Percentiles rank a stretch among this genome's conserved stretches.
Conservation (phyloP, 1,140 invertebrate genomes). For the Cydia strobilella region DNA sequence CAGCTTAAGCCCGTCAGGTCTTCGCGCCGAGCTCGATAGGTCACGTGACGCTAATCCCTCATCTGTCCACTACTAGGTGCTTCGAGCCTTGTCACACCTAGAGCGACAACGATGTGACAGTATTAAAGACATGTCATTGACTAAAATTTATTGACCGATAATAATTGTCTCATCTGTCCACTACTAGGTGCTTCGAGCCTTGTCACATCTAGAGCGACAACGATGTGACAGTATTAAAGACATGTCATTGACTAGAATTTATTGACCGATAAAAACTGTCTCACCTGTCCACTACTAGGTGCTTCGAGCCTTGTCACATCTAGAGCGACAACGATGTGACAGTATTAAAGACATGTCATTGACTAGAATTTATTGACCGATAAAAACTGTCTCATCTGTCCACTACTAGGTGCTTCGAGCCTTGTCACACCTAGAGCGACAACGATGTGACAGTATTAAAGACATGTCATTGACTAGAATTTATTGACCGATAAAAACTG, state of each 20-base stretch:
- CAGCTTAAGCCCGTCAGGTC: background rate
- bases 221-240: background rate
- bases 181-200: background rate
- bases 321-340: background rate
- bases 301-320: background rate
- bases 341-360: background rate
- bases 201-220: background rate
- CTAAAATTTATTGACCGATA: no score
- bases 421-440: background rate
- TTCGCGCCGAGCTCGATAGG: background rate
- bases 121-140: background rate
- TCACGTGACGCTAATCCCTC: constrained; percentile 10
- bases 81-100: background rate
- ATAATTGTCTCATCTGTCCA: background rate
- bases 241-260: no score
- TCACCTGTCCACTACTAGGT: background rate
- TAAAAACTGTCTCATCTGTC: constrained; percentile 6
- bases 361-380: no score
- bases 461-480: background rate
- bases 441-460: background rate
- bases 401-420: background rate
- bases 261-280: no score
- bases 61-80: background rate
- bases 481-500: no score
- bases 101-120: background rate